phyloP scores from a whole-genome alignment of 2,113 vertebrate species.

The Ptilorrhoa leucosticta region DNA sequence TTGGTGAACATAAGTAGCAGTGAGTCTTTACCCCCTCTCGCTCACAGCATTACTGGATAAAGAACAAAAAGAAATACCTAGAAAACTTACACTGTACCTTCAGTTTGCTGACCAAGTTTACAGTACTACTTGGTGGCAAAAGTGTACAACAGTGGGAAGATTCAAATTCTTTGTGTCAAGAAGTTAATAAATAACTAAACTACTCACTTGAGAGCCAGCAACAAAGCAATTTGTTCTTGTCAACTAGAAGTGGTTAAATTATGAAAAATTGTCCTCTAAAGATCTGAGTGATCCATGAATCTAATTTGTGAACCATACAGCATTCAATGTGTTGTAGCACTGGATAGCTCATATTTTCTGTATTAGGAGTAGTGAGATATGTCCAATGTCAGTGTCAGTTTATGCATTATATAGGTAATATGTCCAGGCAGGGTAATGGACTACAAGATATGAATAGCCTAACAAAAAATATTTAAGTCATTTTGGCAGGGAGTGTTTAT shows the following conservation, averaged over 20 bases:
- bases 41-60: not conserved
- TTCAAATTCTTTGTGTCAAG: conserved; percentile 33
- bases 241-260: conserved; percentile 44
- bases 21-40: not conserved
- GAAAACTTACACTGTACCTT: not conserved
- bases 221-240: conserved; percentile 62
- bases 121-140: not conserved
- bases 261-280: conserved; percentile 52
- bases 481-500: not conserved
- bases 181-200: conserved; percentile 62
- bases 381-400: not conserved
- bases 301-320: not conserved
- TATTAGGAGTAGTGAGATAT: not conserved
- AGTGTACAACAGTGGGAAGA: not conserved
- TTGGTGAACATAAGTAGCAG: not conserved
- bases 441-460: not conserved
- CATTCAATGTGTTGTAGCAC: not conserved
- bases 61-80: not conserved
- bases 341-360: not conserved
- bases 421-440: not conserved
- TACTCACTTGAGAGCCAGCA: conserved; percentile 24
- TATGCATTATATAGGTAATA: not conserved
- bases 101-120: not conserved
- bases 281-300: not conserved
- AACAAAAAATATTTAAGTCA: not conserved